Conservation (phyloP, 2,113 vertebrate genomes). For the Tupaia chinensis region DNA sequence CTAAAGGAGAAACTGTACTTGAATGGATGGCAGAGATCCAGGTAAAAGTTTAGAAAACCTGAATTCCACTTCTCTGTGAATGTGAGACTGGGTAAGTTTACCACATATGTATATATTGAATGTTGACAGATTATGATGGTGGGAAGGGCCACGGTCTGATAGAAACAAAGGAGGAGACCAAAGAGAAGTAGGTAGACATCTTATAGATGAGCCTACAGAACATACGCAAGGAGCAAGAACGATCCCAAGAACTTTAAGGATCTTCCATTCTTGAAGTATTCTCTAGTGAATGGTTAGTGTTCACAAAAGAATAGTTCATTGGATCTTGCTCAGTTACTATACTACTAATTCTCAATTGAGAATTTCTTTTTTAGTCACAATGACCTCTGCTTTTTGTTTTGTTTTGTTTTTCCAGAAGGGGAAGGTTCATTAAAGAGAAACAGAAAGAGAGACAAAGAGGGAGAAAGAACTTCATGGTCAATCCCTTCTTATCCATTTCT, state of each 20-base stretch:
- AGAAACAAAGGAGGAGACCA: neutral
- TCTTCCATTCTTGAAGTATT: neutral
- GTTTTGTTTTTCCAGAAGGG: no score
- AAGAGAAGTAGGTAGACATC: neutral
- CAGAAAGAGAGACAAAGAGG: no score
- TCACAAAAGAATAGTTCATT: neutral
- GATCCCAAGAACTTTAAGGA: neutral
- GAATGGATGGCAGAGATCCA: neutral
- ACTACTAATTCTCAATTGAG: neutral
- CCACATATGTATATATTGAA: neutral
- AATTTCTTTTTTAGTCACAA: neutral
- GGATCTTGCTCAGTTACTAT: neutral
- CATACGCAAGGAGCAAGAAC: neutral
- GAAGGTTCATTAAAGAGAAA: no score
- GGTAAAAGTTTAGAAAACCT: neutral
- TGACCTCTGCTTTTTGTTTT: neutral
- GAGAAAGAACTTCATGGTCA: no score
- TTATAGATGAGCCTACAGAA: neutral
- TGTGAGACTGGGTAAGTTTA: neutral
- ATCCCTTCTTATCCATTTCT: no score
- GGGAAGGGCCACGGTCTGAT: neutral
- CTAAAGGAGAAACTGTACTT: no score
- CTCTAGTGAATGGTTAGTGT: neutral
- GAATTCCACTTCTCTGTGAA: neutral
- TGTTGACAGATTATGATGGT: neutral